These are phyloP conservation scores for Pseudomyrmex pallidus DNA, from an alignment of 1,140 invertebrate species.

Conservation along the genomic window DNA sequence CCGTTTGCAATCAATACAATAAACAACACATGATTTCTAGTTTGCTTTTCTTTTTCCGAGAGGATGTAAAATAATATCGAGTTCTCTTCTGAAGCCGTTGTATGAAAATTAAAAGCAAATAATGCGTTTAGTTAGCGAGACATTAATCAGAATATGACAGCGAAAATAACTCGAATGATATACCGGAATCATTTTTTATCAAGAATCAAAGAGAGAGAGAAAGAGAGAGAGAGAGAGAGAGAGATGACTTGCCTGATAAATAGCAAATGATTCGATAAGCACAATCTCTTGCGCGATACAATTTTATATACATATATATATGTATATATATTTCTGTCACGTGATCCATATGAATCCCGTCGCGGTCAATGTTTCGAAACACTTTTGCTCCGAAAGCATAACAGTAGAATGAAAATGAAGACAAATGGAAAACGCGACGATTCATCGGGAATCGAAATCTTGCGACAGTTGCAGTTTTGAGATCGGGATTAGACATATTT, in stretches of 20 bases:
- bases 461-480: neutral
- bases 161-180: neutral
- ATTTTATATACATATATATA: neutral
- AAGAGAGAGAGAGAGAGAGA: neutral
- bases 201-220: neutral
- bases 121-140: neutral
- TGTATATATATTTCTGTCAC: neutral
- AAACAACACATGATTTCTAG: too few species aligned
- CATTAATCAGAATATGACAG: conserved; percentile 12
- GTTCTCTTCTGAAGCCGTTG: neutral
- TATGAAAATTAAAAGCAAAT: neutral
- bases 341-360: neutral
- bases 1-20: too few species aligned
- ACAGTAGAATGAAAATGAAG: neutral
- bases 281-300: neutral
- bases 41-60: neutral
- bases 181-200: neutral
- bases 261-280: conserved; percentile 6
- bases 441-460: neutral
- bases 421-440: neutral
- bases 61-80: neutral
- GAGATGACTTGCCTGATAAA: neutral
- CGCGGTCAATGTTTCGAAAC: conserved; percentile 2
- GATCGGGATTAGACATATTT: conserved; percentile 25
- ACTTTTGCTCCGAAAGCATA: neutral